phyloP scores from a whole-genome alignment of 1,140 invertebrate genomes.

The Metaphire vulgaris region DNA sequence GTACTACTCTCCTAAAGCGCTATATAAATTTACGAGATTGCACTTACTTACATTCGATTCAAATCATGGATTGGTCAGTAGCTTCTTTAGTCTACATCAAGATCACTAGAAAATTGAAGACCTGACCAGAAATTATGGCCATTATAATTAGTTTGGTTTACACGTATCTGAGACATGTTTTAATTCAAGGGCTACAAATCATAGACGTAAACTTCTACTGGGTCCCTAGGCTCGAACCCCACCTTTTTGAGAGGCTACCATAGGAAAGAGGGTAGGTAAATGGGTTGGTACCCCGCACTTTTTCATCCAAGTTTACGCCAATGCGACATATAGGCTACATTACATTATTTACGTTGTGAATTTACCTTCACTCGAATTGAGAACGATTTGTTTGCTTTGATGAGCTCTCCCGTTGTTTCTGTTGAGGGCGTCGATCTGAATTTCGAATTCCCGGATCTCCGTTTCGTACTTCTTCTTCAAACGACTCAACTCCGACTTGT shows the following conservation, averaged over 20 bases:
- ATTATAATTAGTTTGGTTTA: too few species aligned
- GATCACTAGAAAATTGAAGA: too few species aligned
- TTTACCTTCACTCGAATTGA: slow-evolving; percentile 29
- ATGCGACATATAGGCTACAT: neutral
- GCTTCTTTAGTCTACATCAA: too few species aligned
- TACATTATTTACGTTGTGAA: neutral
- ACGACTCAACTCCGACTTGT: slow-evolving; percentile 49
- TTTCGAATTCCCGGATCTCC: slow-evolving; percentile 50
- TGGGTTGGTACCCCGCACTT: neutral
- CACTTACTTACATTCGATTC: too few species aligned
- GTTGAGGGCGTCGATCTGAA: slow-evolving; percentile 39
- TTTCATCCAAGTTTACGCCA: neutral
- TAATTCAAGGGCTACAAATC: too few species aligned
- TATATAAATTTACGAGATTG: too few species aligned
- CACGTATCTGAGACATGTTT: too few species aligned
- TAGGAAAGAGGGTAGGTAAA: neutral
- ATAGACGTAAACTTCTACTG: too few species aligned
- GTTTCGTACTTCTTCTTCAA: slow-evolving; percentile 53
- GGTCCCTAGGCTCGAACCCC: too few species aligned
- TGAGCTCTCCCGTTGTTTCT: slow-evolving; percentile 43
- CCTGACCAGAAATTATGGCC: too few species aligned
- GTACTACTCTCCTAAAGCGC: neutral
- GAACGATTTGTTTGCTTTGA: slow-evolving; percentile 32
- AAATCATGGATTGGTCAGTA: too few species aligned
- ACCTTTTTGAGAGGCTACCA: too few species aligned